Percentiles rank a stretch among this genome's conserved stretches.
phyloP scores from a whole-genome alignment of 2,797 vertebrate genomes.

The Bryconaethiops microstoma region DNA sequence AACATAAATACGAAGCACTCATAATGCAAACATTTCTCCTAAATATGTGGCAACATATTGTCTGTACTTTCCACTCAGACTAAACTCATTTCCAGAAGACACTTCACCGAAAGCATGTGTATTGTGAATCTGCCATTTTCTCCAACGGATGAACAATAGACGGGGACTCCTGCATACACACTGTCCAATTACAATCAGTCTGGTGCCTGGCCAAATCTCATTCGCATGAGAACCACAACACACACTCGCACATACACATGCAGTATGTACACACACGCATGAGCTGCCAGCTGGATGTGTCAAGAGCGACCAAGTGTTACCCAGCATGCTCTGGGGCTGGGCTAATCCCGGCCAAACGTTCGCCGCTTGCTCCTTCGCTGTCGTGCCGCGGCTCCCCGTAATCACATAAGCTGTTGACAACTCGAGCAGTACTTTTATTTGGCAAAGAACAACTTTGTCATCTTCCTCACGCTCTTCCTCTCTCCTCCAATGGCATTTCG shows the following conservation, averaged over 20 bases:
- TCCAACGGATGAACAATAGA: conserved; percentile 39
- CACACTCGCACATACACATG: conserved; percentile 25
- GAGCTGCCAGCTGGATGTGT: conserved; percentile 20
- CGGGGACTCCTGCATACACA: conserved; percentile 43
- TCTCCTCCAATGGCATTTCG: conserved; percentile 7
- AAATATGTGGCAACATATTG: background rate
- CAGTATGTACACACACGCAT: conserved; percentile 27
- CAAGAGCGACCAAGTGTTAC: conserved; percentile 16
- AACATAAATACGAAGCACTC: no score
- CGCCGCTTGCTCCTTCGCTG: background rate
- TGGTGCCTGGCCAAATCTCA: conserved; percentile 61
- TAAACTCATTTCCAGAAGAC: conserved; percentile 52
- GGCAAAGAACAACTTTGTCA: conserved; percentile 17
- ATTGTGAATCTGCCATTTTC: conserved; percentile 61
- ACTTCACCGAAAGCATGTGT: conserved; percentile 42
- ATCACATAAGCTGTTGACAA: conserved; percentile 38
- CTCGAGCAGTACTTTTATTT: conserved; percentile 28
- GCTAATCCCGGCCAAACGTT: conserved; percentile 18
- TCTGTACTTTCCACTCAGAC: conserved; percentile 56
- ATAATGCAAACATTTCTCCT: conserved; percentile 19
- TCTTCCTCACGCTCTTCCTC: background rate
- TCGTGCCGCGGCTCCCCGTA: conserved; percentile 5
- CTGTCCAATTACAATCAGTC: conserved; percentile 60
- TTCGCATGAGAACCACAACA: conserved; percentile 60
- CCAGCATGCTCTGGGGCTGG: conserved; percentile 28